Conservation (phyloP, 2,888 invertebrate genomes). For the Campaea margaritaria region DNA sequence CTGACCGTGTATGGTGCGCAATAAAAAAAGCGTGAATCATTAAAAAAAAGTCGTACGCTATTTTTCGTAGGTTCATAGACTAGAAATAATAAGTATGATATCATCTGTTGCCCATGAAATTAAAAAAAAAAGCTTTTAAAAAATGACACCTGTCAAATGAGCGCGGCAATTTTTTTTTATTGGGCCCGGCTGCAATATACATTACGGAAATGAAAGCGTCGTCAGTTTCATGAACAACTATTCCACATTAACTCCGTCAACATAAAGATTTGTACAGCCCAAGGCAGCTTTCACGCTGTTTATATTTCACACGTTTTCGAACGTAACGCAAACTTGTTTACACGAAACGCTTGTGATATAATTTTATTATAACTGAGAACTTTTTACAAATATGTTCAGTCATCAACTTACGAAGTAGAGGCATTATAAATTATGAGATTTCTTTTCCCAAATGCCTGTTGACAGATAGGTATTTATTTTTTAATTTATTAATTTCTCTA, state of each 20-base stretch:
- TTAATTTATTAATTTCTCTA: no score
- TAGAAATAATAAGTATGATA: no score
- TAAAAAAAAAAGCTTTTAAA: slow-evolving; percentile 11
- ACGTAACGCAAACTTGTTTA: slow-evolving; percentile 44
- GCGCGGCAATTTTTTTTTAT: slow-evolving; percentile 35
- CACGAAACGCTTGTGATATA: slow-evolving; percentile 21
- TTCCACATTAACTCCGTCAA: slow-evolving; percentile 48
- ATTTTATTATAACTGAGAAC: slow-evolving; percentile 18
- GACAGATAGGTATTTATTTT: background rate
- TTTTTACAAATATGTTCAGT: slow-evolving; percentile 24
- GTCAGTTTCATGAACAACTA: slow-evolving; percentile 49
- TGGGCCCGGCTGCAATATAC: slow-evolving; percentile 14
- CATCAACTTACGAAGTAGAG: slow-evolving; percentile 10
- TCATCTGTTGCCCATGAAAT: no score
- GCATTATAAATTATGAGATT: slow-evolving; percentile 18
- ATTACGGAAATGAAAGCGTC: slow-evolving; percentile 55
- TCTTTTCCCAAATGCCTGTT: slow-evolving; percentile 6
- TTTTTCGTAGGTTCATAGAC: no score
- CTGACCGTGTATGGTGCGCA: no score
- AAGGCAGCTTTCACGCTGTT: slow-evolving; percentile 67
- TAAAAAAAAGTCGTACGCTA: no score
- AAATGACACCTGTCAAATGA: slow-evolving; percentile 55
- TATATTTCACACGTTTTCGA: slow-evolving; percentile 78
- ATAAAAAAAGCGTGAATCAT: background rate
- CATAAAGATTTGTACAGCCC: slow-evolving; percentile 31